phyloP scores from a whole-genome alignment of 2,888 invertebrate species.

The Tromatobia lineatoria region DNA sequence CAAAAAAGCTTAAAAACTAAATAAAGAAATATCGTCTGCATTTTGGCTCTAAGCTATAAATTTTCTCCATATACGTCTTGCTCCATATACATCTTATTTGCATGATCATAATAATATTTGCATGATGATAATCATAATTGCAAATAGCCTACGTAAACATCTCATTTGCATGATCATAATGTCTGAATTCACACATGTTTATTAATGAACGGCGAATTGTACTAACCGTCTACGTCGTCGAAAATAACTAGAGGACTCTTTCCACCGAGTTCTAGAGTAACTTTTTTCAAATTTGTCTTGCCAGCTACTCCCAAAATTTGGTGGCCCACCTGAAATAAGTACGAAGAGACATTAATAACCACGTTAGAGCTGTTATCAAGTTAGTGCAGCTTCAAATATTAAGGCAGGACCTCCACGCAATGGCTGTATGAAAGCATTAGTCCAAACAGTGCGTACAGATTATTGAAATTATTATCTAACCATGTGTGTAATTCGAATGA shows the following conservation, averaged over 20 bases:
- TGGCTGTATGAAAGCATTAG: too few relatives aligned
- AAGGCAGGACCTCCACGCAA: not conserved
- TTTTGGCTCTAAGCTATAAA: too few relatives aligned
- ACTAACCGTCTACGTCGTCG: constrained; percentile 92
- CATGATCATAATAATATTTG: too few relatives aligned
- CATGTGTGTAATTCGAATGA: too few relatives aligned
- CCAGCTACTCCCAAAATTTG: constrained; percentile 88
- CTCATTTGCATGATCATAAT: not conserved
- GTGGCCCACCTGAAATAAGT: constrained; percentile 72
- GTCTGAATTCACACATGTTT: not conserved
- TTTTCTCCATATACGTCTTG: too few relatives aligned
- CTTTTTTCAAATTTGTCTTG: constrained; percentile 92
- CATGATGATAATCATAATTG: too few relatives aligned
- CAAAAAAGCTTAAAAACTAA: too few relatives aligned
- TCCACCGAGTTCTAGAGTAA: constrained; percentile 95
- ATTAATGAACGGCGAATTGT: not conserved
- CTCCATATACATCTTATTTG: too few relatives aligned
- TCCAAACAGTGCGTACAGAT: too few relatives aligned
- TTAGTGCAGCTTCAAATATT: not conserved
- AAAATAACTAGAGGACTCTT: constrained; percentile 95
- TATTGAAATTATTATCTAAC: too few relatives aligned
- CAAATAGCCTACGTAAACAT: not conserved
- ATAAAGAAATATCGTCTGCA: too few relatives aligned
- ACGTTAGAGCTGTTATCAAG: not conserved
- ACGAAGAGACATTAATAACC: not conserved